Base-by-base conservation (phyloP, 2,113 vertebrate genomes). In the Actinemys pallida region DNA sequence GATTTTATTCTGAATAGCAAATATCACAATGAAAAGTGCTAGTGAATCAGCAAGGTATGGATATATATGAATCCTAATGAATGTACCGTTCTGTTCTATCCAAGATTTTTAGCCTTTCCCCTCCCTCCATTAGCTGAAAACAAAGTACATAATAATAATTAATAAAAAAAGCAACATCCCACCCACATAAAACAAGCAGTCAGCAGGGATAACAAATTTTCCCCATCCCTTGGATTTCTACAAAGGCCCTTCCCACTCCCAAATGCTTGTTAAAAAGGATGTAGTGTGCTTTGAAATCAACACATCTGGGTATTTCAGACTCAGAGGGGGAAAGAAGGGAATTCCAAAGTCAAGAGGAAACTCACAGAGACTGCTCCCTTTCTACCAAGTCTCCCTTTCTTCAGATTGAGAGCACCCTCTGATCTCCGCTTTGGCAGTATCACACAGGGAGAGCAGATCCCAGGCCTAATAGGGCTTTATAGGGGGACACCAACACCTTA, bases 11-110 rank as follows among this genome's bases (percentile, higher is more conserved):
- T 31, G 57, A 31, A 62, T 62, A 39, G 65, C n/a, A 72, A 22
- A 72, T n/a, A 72, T 69, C 25, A 12, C 25, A 62, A 14, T 62
- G 57, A 29, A 31, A 62, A 7, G 12, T 29, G 29, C 3, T 62
- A 12, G 25, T 62, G 57, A 12, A 62, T 62, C 29, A 62, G 29
- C 57, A 31, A 62, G 19, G 4, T 39, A 20, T 39, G 39, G 5
- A 31, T 62, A 31, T 62, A 62, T 39, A n/a, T n/a, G n/a, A 11
- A 45, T 35, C 29, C 24, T 83, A 56, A 29, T 65, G 88, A 89
- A 83, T 95, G 92, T 56, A 72, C 10, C 80, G n/a, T 86, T 90
- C 49, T 88, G 35, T 84, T n/a, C 14, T 39, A 72, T 72, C n/a
- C 17, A 4, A 19, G 88, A 62, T 88, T 84, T 93, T 93, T 69